A percentile compares a stretch with the other conserved stretches of the same genome.
These are phyloP conservation scores for Chloropsis hardwickii DNA, from an alignment of 2,113 vertebrate genomes.

Conservation along the genomic window DNA sequence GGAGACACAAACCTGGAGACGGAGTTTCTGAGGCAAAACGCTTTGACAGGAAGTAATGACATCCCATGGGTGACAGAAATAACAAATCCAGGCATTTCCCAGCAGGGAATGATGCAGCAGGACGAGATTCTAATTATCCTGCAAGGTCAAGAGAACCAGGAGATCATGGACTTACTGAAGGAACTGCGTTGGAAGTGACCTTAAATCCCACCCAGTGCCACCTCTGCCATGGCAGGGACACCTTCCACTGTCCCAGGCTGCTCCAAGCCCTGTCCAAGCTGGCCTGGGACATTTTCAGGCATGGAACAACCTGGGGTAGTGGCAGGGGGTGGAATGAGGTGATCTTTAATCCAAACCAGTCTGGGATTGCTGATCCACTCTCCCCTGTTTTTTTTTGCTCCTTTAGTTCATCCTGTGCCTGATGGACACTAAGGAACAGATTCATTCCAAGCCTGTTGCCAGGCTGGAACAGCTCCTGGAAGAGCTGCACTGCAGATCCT, in stretches of 20 bases:
- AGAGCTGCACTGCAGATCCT: background rate
- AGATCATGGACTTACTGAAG: background rate
- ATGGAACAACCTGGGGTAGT: background rate
- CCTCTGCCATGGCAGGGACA: background rate
- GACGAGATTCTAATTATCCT: background rate
- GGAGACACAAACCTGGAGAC: background rate
- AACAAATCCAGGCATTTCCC: background rate
- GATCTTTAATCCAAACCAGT: background rate
- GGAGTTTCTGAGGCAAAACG: background rate
- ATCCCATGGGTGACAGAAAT: background rate
- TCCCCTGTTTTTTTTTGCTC: background rate
- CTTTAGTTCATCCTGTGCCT: background rate
- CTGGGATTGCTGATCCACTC: background rate
- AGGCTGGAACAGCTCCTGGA: background rate
- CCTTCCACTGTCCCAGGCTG: background rate
- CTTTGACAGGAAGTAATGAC: background rate
- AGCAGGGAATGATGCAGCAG: background rate
- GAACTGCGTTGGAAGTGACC: background rate
- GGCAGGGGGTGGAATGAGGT: background rate
- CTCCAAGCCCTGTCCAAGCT: background rate
- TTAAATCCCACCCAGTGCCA: accelerated
- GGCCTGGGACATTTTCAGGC: background rate
- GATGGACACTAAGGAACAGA: background rate
- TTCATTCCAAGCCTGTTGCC: background rate
- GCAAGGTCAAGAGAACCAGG: background rate